phyloP scores from a whole-genome alignment of 2,797 vertebrate species.

The Syngnathus rostellatus region DNA sequence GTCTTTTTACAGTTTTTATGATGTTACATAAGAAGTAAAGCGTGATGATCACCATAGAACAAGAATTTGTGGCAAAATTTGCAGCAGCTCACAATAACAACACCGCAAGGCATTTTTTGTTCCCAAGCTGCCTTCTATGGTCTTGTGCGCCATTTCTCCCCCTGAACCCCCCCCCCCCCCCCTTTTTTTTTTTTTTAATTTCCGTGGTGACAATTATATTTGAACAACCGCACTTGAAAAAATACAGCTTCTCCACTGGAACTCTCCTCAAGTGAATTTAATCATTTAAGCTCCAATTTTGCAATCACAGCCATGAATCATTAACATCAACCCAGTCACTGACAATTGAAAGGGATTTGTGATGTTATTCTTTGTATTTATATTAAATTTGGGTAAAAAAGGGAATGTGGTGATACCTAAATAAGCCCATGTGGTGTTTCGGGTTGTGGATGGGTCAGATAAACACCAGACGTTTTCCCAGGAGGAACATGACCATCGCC shows the following conservation, averaged over 20 bases:
- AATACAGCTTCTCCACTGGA: conserved; percentile 38
- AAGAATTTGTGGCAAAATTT: too few relatives aligned
- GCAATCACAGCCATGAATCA: conserved; percentile 13
- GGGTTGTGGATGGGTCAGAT: conserved; percentile 4
- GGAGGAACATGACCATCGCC: neutral
- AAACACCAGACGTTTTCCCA: conserved; percentile 2
- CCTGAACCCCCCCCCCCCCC: conserved; percentile 32
- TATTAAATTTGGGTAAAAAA: neutral
- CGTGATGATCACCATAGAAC: too few relatives aligned
- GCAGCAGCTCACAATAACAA: too few relatives aligned
- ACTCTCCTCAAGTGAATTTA: conserved; percentile 24
- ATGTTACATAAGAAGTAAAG: too few relatives aligned
- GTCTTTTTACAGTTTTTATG: too few relatives aligned
- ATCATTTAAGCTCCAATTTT: conserved; percentile 21
- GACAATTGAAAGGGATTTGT: neutral
- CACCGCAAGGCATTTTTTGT: too few relatives aligned
- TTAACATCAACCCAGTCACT: conserved; percentile 5
- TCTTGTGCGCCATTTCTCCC: conserved; percentile 13
- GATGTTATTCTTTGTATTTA: neutral
- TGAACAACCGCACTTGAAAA: conserved; percentile 65
- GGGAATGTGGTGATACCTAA: conserved; percentile 1
- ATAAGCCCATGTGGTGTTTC: neutral
- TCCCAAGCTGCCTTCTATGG: too few relatives aligned
- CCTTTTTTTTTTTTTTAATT: conserved; percentile 28
- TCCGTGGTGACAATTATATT: conserved; percentile 60